Base-by-base conservation (phyloP, 2,113 vertebrate species). In the Trematomus loennbergii region DNA sequence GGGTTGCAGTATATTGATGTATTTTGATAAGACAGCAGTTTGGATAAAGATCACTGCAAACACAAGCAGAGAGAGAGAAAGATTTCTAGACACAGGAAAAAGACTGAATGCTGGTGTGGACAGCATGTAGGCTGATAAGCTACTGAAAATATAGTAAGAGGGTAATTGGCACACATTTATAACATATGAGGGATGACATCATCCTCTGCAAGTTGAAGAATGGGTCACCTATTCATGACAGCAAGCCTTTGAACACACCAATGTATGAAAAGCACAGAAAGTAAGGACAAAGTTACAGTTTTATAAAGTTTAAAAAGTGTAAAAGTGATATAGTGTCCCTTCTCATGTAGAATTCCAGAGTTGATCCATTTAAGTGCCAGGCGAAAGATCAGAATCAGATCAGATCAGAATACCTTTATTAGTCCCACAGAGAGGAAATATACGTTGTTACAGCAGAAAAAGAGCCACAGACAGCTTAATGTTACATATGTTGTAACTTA, bases 171-270 rank as follows among this genome's bases (percentile, higher is more conserved):
- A 69, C 43, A 53, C 59, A 78, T 81, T 81, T 83, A 50, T 54
- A 79, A 48, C 45, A 54, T 13, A 85, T 90, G 83, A 80, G 88
- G 87, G 88, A 65, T 88, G 78, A 88, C 87, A 62, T 89, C 88
- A 91, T 79, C 78, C 48, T 55, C 29, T 63, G 58, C 36, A 63
- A 75, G 87, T 75, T 90, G 53, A 89, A 20, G 68, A 61, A 17
- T 43, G 40, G 75, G 78, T 88, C 76, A 77, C n/a, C 20, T 68
- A 68, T 85, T 87, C 81, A 75, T 67, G 59, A 57, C 5, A 17
- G 13, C 61, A 33, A 10, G n/a, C 15, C 15, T 40, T 60, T 73
- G 57, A 20, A 49, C 12, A 46, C 13, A 40, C 13, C 55, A 11
- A n/a, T 46, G 45, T 16, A 40, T 22, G 48, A 57, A 18, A 45